phyloP scores from a whole-genome alignment of 1,140 invertebrate species.

The Ganaspis sp. region DNA sequence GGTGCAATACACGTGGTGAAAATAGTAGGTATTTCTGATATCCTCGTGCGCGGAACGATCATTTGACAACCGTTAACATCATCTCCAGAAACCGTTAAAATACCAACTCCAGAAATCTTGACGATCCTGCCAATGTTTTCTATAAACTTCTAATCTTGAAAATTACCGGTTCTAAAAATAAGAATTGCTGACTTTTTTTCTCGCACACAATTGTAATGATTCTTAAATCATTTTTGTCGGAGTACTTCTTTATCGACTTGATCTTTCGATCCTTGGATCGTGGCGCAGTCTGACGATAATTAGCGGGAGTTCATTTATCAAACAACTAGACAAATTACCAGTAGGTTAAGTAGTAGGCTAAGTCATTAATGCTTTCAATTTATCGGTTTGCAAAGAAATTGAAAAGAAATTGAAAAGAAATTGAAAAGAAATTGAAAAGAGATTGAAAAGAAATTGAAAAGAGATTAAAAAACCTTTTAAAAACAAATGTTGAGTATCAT shows the following conservation, averaged over 20 bases:
- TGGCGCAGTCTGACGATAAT: slow-evolving; percentile 3
- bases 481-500: too few relatives aligned
- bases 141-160: background rate
- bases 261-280: background rate
- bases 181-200: too few relatives aligned
- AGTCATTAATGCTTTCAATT: background rate
- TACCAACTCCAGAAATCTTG: slow-evolving; percentile 53
- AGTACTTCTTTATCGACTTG: slow-evolving; percentile 11
- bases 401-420: too few relatives aligned
- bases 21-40: background rate
- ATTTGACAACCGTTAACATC: slow-evolving; percentile 44
- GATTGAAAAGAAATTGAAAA: too few relatives aligned
- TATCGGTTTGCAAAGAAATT: too few relatives aligned
- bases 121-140: slow-evolving; percentile 4
- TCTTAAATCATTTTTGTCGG: background rate
- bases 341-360: background rate
- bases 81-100: slow-evolving; percentile 46
- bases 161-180: background rate
- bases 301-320: background rate
- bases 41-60: slow-evolving; percentile 31
- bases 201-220: too few relatives aligned
- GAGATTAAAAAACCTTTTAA: too few relatives aligned
- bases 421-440: too few relatives aligned
- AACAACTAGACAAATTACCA: background rate
- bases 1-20: background rate